phyloP scores from a whole-genome alignment of 2,797 vertebrate species.

The Cottoperca gobio region DNA sequence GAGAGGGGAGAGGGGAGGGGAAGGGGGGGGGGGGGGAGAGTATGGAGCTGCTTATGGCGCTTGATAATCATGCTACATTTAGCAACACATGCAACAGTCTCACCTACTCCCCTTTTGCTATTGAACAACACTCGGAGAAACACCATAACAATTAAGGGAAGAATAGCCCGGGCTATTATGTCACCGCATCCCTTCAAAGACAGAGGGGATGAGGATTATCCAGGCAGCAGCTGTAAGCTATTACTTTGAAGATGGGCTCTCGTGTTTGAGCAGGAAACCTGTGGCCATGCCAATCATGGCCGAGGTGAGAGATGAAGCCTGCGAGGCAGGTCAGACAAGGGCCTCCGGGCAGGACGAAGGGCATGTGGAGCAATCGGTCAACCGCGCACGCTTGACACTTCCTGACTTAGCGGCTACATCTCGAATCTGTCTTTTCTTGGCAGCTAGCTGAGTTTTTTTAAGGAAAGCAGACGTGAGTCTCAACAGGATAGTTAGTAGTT shows the following conservation, averaged over 20 bases:
- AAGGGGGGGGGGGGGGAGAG: constrained; percentile 10
- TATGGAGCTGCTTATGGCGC: constrained; percentile 64
- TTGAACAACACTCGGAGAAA: constrained; percentile 74
- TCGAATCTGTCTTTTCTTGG: constrained; percentile 54
- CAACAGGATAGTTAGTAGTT: not conserved
- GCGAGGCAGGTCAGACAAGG: constrained; percentile 76
- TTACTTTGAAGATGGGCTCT: constrained; percentile 92
- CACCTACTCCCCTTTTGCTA: constrained; percentile 75
- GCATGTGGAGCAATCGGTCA: constrained; percentile 43
- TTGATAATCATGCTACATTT: constrained; percentile 83
- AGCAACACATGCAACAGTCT: constrained; percentile 80
- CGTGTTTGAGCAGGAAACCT: constrained; percentile 80
- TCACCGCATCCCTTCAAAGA: constrained; percentile 86
- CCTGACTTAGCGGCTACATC: constrained; percentile 35
- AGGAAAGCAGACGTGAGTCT: not conserved
- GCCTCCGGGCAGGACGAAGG: constrained; percentile 61
- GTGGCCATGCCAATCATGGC: constrained; percentile 87
- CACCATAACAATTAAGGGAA: constrained; percentile 89
- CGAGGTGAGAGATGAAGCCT: constrained; percentile 87
- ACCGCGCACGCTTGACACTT: constrained; percentile 28
- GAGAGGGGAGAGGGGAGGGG: constrained; percentile 42
- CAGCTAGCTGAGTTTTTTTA: not conserved
- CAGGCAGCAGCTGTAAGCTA: constrained; percentile 94
- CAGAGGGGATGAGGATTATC: constrained; percentile 89
- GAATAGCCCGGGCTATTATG: constrained; percentile 88